A percentile compares a stretch with the other conserved stretches of the same genome.
These are phyloP conservation scores for Pseudopipra pipra DNA, from an alignment of 2,113 vertebrate species.

Conservation along the genomic window DNA sequence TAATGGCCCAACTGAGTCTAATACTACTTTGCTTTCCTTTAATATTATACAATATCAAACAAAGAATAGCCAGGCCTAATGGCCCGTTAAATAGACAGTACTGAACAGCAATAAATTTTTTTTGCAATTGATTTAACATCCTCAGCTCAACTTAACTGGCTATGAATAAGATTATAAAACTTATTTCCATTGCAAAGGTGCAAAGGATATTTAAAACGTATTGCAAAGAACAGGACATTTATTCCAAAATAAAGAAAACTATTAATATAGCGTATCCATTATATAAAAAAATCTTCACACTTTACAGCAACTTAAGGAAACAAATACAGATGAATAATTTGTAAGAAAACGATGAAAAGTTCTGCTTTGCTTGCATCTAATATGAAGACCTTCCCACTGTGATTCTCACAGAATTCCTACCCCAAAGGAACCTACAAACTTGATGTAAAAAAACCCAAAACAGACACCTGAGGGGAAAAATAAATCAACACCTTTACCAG, in stretches of 20 bases:
- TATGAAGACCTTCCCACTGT: not conserved
- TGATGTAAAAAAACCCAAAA: not conserved
- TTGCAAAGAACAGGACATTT: not conserved
- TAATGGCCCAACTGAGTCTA: not conserved
- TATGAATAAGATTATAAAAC: constrained; percentile 48
- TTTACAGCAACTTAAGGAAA: not conserved
- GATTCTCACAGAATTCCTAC: not conserved
- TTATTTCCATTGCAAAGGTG: not conserved
- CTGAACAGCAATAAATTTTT: constrained; percentile 64
- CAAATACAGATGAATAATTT: not conserved
- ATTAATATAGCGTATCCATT: not conserved
- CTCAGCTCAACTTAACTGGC: constrained; percentile 64
- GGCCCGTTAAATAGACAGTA: constrained; percentile 76
- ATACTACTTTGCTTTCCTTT: constrained; percentile 47
- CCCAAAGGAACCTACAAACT: not conserved
- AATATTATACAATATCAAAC: constrained; percentile 48
- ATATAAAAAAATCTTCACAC: not conserved
- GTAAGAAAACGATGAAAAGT: not conserved
- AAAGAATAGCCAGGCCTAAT: constrained; percentile 69
- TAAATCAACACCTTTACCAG: not conserved
- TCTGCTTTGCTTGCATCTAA: not conserved
- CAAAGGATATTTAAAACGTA: not conserved
- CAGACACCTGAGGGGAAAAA: not conserved
- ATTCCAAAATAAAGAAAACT: not conserved
- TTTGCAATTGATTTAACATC: constrained; percentile 73